Conservation (phyloP, 2,888 invertebrate genomes). For the Diaphora mendica region DNA sequence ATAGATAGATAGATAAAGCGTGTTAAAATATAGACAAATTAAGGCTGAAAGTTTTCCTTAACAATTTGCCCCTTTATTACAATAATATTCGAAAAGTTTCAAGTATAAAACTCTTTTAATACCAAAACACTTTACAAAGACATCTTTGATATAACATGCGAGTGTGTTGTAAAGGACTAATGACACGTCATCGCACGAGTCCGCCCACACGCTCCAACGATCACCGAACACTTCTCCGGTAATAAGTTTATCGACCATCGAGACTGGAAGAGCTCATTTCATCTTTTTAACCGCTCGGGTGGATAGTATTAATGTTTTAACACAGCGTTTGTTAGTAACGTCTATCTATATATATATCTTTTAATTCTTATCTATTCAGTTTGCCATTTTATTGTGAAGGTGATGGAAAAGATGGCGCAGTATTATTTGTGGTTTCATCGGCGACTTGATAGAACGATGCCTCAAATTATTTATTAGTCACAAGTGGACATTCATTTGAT, state of each 20-base stretch:
- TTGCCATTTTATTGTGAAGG: not conserved
- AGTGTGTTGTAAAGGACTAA: conserved; percentile 58
- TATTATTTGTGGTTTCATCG: not conserved
- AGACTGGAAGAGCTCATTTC: conserved; percentile 56
- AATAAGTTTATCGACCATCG: conserved; percentile 75
- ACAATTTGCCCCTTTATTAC: conserved; percentile 21
- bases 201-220: conserved; percentile 66
- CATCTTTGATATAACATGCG: conserved; percentile 34
- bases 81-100: conserved; percentile 35
- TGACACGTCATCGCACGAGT: conserved; percentile 71
- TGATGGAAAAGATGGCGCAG: not conserved
- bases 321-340: conserved; percentile 34
- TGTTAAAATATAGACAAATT: not conserved
- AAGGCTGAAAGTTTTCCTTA: conserved; percentile 9
- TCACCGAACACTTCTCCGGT: conserved; percentile 70
- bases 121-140: conserved; percentile 47
- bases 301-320: conserved; percentile 49
- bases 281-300: conserved; percentile 53
- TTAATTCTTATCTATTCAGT: not conserved
- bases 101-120: conserved; percentile 45
- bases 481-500: too few relatives aligned
- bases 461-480: too few relatives aligned
- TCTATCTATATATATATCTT: not conserved
- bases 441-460: not conserved
- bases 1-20: not conserved